These are phyloP conservation scores for Sylvia atricapilla DNA, from an alignment of 2,113 vertebrate species.

Conservation along the genomic window DNA sequence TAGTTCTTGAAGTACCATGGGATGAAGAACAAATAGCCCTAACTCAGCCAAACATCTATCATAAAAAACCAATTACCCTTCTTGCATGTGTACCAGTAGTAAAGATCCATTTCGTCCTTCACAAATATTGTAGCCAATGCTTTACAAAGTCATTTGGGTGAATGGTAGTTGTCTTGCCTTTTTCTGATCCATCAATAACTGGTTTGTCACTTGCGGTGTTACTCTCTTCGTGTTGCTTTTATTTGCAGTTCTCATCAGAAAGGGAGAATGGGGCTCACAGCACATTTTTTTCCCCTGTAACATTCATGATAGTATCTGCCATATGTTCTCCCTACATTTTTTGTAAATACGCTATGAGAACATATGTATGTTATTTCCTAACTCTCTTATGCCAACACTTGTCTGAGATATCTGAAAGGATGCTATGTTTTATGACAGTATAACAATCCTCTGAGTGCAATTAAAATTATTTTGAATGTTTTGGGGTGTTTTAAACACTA, in stretches of 20 bases:
- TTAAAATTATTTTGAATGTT: not conserved
- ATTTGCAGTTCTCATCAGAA: not conserved
- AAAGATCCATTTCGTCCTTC: not conserved
- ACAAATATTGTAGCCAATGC: not conserved
- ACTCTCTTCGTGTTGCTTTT: not conserved
- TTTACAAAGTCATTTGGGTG: not conserved
- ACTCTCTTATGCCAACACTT: slow-evolving; percentile 26
- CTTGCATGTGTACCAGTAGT: not conserved
- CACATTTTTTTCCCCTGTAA: not conserved
- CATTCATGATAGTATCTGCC: not conserved
- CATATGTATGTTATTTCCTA: slow-evolving; percentile 20
- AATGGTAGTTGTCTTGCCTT: not conserved
- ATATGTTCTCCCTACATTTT: slow-evolving; percentile 37
- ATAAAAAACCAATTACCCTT: not conserved
- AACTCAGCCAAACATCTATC: not conserved
- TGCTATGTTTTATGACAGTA: not conserved
- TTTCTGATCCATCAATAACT: not conserved
- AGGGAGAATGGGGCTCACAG: not conserved
- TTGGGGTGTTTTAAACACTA: not conserved
- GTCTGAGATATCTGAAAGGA: slow-evolving; percentile 26
- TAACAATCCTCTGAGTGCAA: not conserved
- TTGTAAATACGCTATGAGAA: slow-evolving; percentile 20
- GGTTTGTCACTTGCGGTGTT: not conserved
- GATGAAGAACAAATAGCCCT: not conserved
- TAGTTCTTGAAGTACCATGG: not conserved